A percentile compares a stretch with the other conserved stretches of the same genome.
phyloP scores from a whole-genome alignment of 2,888 invertebrate genomes.

The Empis stercorea region DNA sequence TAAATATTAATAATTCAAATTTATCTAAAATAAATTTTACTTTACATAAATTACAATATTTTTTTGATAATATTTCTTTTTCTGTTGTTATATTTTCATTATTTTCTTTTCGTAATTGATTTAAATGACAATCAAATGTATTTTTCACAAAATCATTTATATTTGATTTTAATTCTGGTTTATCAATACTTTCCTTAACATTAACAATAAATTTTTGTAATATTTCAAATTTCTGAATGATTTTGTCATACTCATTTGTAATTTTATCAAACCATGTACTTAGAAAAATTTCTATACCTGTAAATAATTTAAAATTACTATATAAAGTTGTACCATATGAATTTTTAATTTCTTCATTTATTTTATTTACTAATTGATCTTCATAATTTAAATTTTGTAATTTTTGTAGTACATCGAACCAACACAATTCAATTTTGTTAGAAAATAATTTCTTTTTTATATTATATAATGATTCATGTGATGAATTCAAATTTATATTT shows the following conservation, averaged over 20 bases:
- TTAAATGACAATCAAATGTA: constrained; percentile 31
- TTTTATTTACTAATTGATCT: constrained; percentile 19
- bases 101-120: constrained; percentile 21
- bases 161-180: constrained; percentile 12
- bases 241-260: constrained; percentile 8
- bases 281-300: constrained; percentile 18
- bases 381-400: constrained; percentile 8
- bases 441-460: too few species aligned
- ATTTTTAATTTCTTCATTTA: constrained; percentile 20
- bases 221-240: constrained; percentile 19
- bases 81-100: neutral
- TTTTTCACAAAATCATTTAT: constrained; percentile 21
- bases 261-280: constrained; percentile 24
- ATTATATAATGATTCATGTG: neutral
- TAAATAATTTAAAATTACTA: neutral
- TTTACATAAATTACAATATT: constrained; percentile 36
- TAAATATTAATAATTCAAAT: constrained; percentile 45
- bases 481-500: constrained; percentile 3
- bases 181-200: constrained; percentile 15
- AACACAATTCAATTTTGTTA: too few species aligned
- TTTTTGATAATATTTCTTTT: constrained; percentile 1
- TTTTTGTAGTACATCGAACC: neutral
- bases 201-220: constrained; percentile 20
- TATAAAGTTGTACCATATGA: neutral
- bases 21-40: constrained; percentile 35